A percentile compares a stretch with the other conserved stretches of the same genome.
These are phyloP conservation scores for Suncus etruscus DNA, from an alignment of 2,113 vertebrate species.

Conservation along the genomic window DNA sequence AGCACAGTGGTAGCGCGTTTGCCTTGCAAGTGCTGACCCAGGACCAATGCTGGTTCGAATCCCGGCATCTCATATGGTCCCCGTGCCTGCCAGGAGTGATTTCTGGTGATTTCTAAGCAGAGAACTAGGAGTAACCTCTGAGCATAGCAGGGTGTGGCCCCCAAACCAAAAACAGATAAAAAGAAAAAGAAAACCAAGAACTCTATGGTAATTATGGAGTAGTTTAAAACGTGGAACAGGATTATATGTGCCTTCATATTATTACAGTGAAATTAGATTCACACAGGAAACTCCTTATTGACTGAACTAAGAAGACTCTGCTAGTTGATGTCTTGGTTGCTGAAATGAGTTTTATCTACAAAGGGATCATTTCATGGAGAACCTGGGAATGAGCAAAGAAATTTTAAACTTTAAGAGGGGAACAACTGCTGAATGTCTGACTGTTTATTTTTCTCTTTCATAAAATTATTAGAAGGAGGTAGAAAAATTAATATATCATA, in stretches of 20 bases:
- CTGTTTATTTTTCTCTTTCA: constrained; percentile 58
- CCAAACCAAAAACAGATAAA: too few species aligned
- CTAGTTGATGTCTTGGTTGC: background rate
- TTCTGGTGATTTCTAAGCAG: too few species aligned
- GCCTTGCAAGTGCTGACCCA: too few species aligned
- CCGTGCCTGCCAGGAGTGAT: too few species aligned
- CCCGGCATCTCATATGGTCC: too few species aligned
- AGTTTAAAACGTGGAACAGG: background rate
- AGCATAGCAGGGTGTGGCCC: background rate
- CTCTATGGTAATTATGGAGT: background rate
- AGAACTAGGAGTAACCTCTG: too few species aligned
- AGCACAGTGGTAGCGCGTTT: too few species aligned
- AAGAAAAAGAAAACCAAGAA: too few species aligned
- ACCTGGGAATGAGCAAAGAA: constrained; percentile 7
- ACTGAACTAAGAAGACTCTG: background rate
- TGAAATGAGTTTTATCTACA: background rate
- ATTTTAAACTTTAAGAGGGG: constrained; percentile 46
- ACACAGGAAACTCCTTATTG: background rate
- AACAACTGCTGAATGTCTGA: background rate
- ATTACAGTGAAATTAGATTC: background rate
- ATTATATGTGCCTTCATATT: background rate
- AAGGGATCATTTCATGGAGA: background rate
- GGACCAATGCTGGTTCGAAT: too few species aligned
- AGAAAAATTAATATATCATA: constrained; percentile 48
- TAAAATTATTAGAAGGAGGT: background rate